Conservation (phyloP, 2,797 vertebrate genomes). For the Rhadinocentrus ornatus region DNA sequence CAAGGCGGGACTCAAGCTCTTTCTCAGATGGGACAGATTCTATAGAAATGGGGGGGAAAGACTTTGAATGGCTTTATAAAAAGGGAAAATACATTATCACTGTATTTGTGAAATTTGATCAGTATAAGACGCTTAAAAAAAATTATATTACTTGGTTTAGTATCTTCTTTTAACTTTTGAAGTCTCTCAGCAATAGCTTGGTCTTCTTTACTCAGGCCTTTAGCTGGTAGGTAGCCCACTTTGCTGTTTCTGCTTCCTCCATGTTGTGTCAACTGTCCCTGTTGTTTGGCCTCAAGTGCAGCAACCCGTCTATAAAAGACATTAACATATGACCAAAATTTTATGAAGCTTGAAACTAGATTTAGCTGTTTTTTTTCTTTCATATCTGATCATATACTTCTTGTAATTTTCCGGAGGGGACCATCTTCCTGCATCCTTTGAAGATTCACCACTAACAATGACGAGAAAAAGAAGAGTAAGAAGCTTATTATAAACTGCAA, state of each 20-base stretch:
- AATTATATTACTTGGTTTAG: constrained; percentile 84
- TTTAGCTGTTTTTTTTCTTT: neutral
- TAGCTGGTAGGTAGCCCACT: constrained; percentile 52
- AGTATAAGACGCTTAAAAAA: constrained; percentile 9
- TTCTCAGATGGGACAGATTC: constrained; percentile 89
- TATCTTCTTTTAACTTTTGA: constrained; percentile 90
- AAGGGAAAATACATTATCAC: neutral
- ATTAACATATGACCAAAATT: constrained; percentile 17
- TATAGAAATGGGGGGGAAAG: constrained; percentile 56
- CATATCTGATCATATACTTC: constrained; percentile 78
- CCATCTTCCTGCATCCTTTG: constrained; percentile 87
- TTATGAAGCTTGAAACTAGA: neutral
- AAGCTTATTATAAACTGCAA: neutral
- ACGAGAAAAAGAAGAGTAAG: neutral
- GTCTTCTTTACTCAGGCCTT: constrained; percentile 87
- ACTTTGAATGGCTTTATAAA: neutral
- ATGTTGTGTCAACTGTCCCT: constrained; percentile 69
- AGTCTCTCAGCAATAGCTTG: constrained; percentile 90
- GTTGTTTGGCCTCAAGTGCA: constrained; percentile 90
- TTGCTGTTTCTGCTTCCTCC: constrained; percentile 58
- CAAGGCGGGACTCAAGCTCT: constrained; percentile 92
- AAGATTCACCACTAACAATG: constrained; percentile 79
- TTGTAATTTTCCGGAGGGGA: constrained; percentile 99
- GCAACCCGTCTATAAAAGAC: constrained; percentile 87
- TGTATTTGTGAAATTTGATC: neutral